A percentile compares a stretch with the other conserved stretches of the same genome.
These are phyloP conservation scores for Limenitis arthemis DNA, from an alignment of 2,888 invertebrate species.

Conservation along the genomic window DNA sequence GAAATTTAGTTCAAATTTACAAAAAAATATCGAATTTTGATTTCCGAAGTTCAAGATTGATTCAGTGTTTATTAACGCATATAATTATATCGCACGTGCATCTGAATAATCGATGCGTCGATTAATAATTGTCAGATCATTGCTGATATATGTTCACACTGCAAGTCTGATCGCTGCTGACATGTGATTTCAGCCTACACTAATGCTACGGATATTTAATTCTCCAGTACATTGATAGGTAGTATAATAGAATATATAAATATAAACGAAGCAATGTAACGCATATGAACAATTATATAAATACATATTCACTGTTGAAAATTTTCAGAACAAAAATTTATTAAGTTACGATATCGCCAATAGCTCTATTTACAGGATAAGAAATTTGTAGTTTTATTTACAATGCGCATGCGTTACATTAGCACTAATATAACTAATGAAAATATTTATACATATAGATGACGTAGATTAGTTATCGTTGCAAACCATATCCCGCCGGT, in stretches of 20 bases:
- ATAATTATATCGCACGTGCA: too few species aligned
- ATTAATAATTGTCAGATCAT: too few species aligned
- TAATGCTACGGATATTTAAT: not conserved
- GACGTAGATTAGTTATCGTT: conserved; percentile 4
- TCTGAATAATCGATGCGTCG: too few species aligned
- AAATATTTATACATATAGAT: conserved; percentile 1
- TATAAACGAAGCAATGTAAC: not conserved
- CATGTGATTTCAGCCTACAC: not conserved
- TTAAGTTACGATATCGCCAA: conserved; percentile 1
- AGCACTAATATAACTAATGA: not conserved
- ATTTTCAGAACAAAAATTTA: not conserved
- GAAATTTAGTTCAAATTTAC: too few species aligned
- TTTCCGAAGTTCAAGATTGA: too few species aligned
- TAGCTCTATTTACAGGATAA: conserved; percentile 1
- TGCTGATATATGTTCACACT: too few species aligned
- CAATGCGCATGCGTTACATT: not conserved
- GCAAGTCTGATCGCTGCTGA: too few species aligned
- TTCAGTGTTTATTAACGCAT: too few species aligned
- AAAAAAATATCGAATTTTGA: too few species aligned
- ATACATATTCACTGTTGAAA: conserved; percentile 2
- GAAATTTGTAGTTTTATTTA: not conserved
- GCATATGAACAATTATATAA: not conserved
- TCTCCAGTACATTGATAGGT: conserved; percentile 7
- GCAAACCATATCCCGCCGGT: conserved; percentile 10
- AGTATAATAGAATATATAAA: conserved; percentile 13